Evolutionary conservation across 1,140 invertebrate genomes (phyloP), one percentile per base, ranked within the genome.

Genomic region (Cherax quadricarinatus): DNA sequence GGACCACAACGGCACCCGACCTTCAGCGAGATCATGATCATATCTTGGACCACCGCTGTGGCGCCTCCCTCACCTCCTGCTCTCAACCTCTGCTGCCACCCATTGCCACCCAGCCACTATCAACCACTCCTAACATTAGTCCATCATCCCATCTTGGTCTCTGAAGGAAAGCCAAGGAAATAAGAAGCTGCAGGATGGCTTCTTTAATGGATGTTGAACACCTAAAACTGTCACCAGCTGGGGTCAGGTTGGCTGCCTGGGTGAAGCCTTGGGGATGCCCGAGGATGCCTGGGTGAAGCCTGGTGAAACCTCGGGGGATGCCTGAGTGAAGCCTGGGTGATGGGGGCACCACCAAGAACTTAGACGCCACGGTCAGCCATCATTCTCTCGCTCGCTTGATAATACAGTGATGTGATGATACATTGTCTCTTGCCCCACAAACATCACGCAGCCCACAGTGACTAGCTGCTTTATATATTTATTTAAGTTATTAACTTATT

Each of bases 361-460:
- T 53, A 60, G 62, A 89, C 66, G 81, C 80, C 62, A n/a, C 88
- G 88, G 88, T 89, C 88, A 66, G 81, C 88, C 88, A 89, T 84
- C 88, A 14, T 57, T 18, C 21, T 41, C 12, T 62, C 9, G 49
- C 18, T 81, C 78, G 80, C 88, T 84, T 83, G 78, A 70, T 81
- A 70, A 81, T 83, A 57, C 80, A 24, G 80, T 73, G 88, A 89
- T 30, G 73, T 82, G 62, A 83, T 53, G 81, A 83, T 83, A 89
- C 88, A 89, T 75, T 82, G 88, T 89, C 88, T 89, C 88, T 89
- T 89, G 88, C 88, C 81, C 81, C 80, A 75, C 66, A 83, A 80
- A 49, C 79, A 81, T 81, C 86, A 30, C 75, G 62, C 79, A 89
- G 88, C 88, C 88, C 88, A 88, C 75, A 60, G 81, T 49, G 62